Evolutionary conservation across 1,140 invertebrate species (phyloP).

Genomic region (Ceratosolen solmsi): DNA sequence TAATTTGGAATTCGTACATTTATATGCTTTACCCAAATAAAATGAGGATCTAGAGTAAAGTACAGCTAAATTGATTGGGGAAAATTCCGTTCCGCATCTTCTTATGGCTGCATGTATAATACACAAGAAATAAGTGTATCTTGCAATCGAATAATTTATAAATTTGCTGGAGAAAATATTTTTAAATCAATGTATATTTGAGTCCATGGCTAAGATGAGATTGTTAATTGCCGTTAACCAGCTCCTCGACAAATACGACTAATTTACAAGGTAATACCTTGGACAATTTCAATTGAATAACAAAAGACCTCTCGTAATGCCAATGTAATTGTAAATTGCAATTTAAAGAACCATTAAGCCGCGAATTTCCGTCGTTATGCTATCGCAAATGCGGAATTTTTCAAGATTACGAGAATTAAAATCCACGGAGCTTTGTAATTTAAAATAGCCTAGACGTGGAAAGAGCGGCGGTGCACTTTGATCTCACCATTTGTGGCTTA

Average conservation of each 20-base stretch:
- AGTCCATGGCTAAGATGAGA: no score
- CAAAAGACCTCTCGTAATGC: no score
- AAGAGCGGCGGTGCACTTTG: background rate
- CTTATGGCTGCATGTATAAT: background rate
- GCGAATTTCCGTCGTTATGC: background rate
- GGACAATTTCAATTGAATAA: no score
- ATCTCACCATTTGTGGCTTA: slow-evolving; percentile 18
- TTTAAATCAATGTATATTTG: no score
- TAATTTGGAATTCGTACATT: background rate
- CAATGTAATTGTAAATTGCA: no score
- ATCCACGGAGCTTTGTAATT: background rate
- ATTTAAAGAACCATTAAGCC: no score
- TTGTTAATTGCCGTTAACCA: no score
- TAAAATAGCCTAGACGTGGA: background rate
- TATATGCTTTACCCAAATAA: background rate
- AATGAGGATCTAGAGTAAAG: background rate
- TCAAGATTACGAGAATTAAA: background rate
- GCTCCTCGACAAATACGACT: no score
- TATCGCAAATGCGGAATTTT: background rate
- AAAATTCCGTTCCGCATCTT: background rate
- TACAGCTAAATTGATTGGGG: background rate
- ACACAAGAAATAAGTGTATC: background rate
- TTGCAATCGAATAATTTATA: background rate
- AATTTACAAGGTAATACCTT: no score
- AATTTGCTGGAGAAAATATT: no score